A percentile compares a stretch with the other conserved stretches of the same genome.
Conservation (phyloP, 2,888 invertebrate genomes). For the Noctuana brunneofusca region DNA sequence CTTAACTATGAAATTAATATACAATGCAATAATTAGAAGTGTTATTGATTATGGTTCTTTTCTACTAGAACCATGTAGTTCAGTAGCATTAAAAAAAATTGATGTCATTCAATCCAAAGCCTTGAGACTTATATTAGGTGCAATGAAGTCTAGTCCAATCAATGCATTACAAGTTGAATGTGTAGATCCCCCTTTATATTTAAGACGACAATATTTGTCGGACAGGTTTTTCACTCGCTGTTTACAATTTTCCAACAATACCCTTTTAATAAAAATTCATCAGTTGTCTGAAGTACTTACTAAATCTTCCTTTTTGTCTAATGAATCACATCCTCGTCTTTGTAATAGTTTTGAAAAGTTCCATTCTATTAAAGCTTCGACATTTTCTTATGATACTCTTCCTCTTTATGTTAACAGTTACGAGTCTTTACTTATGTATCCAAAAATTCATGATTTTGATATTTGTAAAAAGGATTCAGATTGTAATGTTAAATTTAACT, state of each 20-base stretch:
- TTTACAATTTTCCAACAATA: not conserved
- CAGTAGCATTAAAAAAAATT: not conserved
- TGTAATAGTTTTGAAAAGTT: constrained; percentile 4
- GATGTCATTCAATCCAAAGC: constrained; percentile 4
- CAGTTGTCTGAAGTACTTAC: not conserved
- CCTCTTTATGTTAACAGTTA: not conserved
- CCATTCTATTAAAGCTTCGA: not conserved
- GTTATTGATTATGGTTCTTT: constrained; percentile 9
- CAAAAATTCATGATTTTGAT: not conserved
- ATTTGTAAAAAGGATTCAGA: not conserved
- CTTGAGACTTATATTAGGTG: not conserved
- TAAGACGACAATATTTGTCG: constrained; percentile 8
- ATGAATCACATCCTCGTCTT: constrained; percentile 2
- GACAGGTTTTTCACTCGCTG: constrained; percentile 5
- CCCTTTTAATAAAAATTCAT: not conserved
- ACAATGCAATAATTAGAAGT: constrained; percentile 40
- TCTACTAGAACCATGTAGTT: constrained; percentile 6
- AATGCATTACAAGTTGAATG: constrained; percentile 37
- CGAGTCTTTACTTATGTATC: not conserved
- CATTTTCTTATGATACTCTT: not conserved
- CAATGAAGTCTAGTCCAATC: constrained; percentile 11
- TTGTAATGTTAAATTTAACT: constrained; percentile 15
- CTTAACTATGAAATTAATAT: constrained; percentile 37
- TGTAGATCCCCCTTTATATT: constrained; percentile 16
- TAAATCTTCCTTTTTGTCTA: not conserved